These are phyloP conservation scores for Rhopilema esculentum DNA, from an alignment of 30 jellyfish, hydroid and myxozoan genomes.

Conservation along the genomic window DNA sequence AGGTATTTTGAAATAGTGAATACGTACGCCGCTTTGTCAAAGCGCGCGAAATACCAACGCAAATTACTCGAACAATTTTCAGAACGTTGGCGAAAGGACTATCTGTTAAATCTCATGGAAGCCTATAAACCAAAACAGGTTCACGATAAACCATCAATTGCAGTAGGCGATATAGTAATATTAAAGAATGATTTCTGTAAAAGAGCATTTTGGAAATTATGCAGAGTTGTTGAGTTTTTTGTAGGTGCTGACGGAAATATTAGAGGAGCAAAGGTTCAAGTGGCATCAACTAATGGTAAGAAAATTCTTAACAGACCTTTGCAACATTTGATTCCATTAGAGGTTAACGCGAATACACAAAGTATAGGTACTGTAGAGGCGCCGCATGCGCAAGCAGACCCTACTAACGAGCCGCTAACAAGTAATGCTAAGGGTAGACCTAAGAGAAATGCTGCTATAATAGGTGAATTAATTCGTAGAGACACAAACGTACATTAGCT, in stretches of 20 bases:
- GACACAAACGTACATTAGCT: not conserved
- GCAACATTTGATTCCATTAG: constrained; percentile 44
- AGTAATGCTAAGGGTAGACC: not conserved
- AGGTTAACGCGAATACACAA: constrained; percentile 4
- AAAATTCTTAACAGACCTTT: constrained; percentile 24
- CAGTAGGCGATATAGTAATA: constrained; percentile 13
- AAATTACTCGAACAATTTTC: constrained; percentile 7
- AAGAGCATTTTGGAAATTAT: constrained; percentile 50
- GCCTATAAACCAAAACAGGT: constrained; percentile 48
- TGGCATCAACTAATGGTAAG: constrained; percentile 23
- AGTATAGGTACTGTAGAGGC: not conserved
- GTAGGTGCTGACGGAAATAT: constrained; percentile 50
- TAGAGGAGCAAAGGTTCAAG: constrained; percentile 54
- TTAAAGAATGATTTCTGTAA: constrained; percentile 49
- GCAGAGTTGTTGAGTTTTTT: constrained; percentile 55
- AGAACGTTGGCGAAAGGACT: constrained; percentile 42
- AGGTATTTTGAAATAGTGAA: constrained; percentile 29
- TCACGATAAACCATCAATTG: constrained; percentile 32
- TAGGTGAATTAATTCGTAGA: not conserved
- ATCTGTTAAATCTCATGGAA: constrained; percentile 42
- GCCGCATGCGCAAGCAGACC: not conserved
- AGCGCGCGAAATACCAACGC: constrained; percentile 46
- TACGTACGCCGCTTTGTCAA: constrained; percentile 50
- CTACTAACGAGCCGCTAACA: not conserved
- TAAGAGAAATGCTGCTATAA: not conserved